phyloP scores from a whole-genome alignment of 2,113 vertebrate genomes.

The Rhegmatorhina hoffmannsi region DNA sequence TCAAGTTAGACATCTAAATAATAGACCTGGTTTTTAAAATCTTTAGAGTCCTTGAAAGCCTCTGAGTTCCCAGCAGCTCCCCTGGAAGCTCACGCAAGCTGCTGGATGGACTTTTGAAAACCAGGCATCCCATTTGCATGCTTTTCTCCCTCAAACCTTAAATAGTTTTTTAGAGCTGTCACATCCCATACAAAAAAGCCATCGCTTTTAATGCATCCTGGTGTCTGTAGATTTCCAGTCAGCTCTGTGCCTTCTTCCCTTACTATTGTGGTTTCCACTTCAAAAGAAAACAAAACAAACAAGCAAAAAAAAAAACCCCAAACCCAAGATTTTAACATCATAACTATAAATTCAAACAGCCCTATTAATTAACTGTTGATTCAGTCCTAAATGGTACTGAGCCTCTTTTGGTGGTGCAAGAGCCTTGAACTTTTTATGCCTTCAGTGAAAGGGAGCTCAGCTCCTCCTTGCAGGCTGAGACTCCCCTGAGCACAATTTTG shows the following conservation, averaged over 20 bases:
- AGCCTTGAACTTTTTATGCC: neutral
- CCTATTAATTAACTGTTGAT: neutral
- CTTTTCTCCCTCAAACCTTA: constrained; percentile 35
- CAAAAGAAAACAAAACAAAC: neutral
- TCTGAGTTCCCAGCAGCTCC: constrained; percentile 38
- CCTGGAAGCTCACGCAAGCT: constrained; percentile 42
- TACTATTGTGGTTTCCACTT: neutral
- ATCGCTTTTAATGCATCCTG: constrained; percentile 17
- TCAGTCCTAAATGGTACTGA: neutral
- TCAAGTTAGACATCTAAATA: constrained; percentile 59
- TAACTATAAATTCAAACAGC: neutral
- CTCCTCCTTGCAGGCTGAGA: neutral
- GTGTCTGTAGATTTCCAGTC: constrained; percentile 13
- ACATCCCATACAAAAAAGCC: constrained; percentile 46
- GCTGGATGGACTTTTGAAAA: constrained; percentile 46
- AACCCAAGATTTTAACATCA: neutral
- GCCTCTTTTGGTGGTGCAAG: neutral
- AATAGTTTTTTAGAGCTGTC: constrained; percentile 42
- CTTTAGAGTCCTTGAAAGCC: constrained; percentile 33
- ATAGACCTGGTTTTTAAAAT: constrained; percentile 29
- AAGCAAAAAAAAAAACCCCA: neutral
- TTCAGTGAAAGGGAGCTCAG: neutral
- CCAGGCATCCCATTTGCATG: constrained; percentile 32
- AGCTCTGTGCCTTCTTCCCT: neutral
- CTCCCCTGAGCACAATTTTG: neutral